phyloP scores from a whole-genome alignment of 2,113 vertebrate species.

The Geococcyx californianus region DNA sequence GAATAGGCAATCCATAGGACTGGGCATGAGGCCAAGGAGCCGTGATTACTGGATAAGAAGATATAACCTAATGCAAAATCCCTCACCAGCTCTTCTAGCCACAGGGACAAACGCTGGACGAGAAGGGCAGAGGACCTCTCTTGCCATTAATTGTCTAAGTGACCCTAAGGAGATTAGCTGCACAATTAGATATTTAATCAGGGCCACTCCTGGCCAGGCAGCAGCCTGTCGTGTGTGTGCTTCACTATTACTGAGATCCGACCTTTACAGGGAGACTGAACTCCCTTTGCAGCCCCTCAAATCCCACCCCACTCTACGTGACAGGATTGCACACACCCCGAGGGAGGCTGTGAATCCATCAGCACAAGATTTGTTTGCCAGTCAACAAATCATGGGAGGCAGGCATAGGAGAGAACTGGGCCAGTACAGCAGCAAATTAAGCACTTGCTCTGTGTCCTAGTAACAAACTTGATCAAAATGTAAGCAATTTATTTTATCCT shows the following conservation, averaged over 20 bases:
- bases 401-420: background rate
- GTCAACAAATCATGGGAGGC: background rate
- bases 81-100: background rate
- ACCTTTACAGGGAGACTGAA: background rate
- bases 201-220: background rate
- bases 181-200: conserved; percentile 20
- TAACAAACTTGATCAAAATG: background rate
- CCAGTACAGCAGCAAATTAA: background rate
- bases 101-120: background rate
- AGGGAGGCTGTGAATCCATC: rapidly evolving
- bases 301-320: background rate
- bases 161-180: conserved; percentile 40
- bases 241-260: background rate
- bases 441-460: background rate
- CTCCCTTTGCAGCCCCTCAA: background rate
- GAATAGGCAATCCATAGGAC: background rate
- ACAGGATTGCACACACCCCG: rapidly evolving
- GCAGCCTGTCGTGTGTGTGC: background rate
- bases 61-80: background rate
- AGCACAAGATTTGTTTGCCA: background rate
- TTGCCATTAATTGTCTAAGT: conserved; percentile 28
- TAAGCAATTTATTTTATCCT: background rate
- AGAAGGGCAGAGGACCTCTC: background rate
- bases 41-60: background rate
- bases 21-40: background rate